phyloP scores from a whole-genome alignment of 2,888 invertebrate genomes.

The Anorthoa munda region DNA sequence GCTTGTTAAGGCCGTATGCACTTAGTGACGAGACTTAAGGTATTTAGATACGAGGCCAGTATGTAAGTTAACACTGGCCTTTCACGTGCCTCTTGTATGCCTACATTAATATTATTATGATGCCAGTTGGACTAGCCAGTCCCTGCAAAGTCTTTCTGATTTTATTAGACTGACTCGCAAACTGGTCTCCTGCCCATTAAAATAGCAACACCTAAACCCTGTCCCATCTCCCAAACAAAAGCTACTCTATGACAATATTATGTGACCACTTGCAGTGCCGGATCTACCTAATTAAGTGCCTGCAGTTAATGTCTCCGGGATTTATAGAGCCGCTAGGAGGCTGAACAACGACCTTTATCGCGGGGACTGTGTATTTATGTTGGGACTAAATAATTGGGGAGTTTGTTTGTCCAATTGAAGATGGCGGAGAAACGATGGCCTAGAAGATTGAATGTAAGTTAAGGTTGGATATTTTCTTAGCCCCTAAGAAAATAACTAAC shows the following conservation, averaged over 20 bases:
- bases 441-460: not conserved
- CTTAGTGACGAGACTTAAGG: too few relatives aligned
- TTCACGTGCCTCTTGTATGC: too few relatives aligned
- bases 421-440: conserved; percentile 14
- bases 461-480: too few relatives aligned
- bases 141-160: too few relatives aligned
- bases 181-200: too few relatives aligned
- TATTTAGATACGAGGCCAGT: too few relatives aligned
- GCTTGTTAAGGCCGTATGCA: too few relatives aligned
- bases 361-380: conserved; percentile 49
- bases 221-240: conserved; percentile 19
- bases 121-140: too few relatives aligned
- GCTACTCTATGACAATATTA: conserved; percentile 74
- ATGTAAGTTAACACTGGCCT: too few relatives aligned
- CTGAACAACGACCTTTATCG: conserved; percentile 63
- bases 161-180: too few relatives aligned
- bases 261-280: conserved; percentile 75
- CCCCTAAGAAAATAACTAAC: too few relatives aligned
- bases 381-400: conserved; percentile 50
- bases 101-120: too few relatives aligned
- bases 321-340: conserved; percentile 74
- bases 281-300: conserved; percentile 86
- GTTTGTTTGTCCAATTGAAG: conserved; percentile 44
- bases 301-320: conserved; percentile 83
- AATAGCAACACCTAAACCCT: not conserved